A percentile compares a stretch with the other conserved stretches of the same genome.
phyloP scores from a whole-genome alignment of 2,888 invertebrate species.

The Cerastis rubricosa region DNA sequence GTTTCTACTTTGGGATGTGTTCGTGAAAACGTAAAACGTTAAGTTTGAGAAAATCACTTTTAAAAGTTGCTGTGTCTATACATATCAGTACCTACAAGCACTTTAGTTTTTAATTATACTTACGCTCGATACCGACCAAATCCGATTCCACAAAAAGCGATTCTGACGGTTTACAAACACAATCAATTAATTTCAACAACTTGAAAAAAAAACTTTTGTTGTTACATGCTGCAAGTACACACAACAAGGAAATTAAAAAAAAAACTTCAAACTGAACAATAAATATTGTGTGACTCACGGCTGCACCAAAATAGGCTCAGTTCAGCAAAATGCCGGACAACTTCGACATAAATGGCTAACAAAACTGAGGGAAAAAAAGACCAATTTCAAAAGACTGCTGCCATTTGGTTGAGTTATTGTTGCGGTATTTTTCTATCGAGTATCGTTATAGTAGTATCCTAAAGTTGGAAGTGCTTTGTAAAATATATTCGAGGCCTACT shows the following conservation, averaged over 20 bases:
- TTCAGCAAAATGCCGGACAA: no score
- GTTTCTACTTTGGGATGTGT: background rate
- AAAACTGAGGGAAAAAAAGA: constrained; percentile 7
- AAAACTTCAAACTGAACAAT: no score
- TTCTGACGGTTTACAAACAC: background rate
- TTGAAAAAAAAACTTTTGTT: no score
- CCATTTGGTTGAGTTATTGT: constrained; percentile 17
- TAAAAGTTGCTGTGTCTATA: background rate
- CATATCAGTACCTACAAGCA: background rate
- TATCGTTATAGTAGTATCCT: background rate
- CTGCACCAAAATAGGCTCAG: no score
- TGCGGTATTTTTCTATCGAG: constrained; percentile 10
- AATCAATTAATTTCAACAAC: constrained; percentile 37
- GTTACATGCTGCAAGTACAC: no score
- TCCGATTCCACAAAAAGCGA: constrained; percentile 10
- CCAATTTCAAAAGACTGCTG: background rate
- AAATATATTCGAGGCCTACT: background rate
- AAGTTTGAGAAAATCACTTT: background rate
- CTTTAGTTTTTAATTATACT: background rate
- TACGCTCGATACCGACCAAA: background rate
- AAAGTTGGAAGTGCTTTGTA: background rate
- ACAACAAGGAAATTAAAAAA: no score
- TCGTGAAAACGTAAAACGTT: background rate
- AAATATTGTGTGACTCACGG: no score
- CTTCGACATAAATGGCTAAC: constrained; percentile 7